Percentiles rank a stretch among this genome's conserved stretches.
phyloP scores from a whole-genome alignment of 2,888 invertebrate genomes.

The Melitaea athalia region DNA sequence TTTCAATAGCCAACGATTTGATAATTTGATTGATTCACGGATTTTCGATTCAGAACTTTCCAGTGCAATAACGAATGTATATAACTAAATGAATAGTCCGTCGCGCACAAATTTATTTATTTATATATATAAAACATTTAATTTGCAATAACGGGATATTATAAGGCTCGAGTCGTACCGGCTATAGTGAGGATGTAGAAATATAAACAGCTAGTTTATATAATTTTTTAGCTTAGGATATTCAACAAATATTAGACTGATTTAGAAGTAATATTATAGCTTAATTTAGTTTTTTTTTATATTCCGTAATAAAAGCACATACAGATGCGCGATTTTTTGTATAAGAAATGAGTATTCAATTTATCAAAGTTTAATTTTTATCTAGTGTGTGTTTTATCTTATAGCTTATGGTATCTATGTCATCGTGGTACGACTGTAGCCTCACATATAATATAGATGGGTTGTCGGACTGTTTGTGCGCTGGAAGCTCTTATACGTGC shows the following conservation, averaged over 20 bases:
- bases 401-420: constrained; percentile 3
- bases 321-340: background rate
- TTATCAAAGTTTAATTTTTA: background rate
- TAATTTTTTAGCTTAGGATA: background rate
- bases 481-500: constrained; percentile 57
- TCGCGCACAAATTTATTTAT: constrained; percentile 41
- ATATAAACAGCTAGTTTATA: background rate
- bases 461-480: constrained; percentile 55
- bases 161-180: constrained; percentile 32
- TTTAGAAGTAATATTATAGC: constrained; percentile 3
- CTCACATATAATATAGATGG: constrained; percentile 26
- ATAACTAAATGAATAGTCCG: constrained; percentile 29
- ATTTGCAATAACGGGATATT: constrained; percentile 37
- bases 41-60: constrained; percentile 21
- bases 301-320: background rate
- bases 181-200: constrained; percentile 7
- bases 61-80: constrained; percentile 29
- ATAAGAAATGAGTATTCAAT: background rate
- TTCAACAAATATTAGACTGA: constrained; percentile 10
- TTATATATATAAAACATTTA: constrained; percentile 30
- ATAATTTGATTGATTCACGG: background rate
- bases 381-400: background rate
- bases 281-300: background rate
- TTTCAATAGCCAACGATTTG: background rate
- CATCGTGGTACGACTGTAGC: constrained; percentile 31